These are phyloP conservation scores for Drosophila mimica DNA, from an alignment of 2,888 invertebrate species.

Conservation along the genomic window DNA sequence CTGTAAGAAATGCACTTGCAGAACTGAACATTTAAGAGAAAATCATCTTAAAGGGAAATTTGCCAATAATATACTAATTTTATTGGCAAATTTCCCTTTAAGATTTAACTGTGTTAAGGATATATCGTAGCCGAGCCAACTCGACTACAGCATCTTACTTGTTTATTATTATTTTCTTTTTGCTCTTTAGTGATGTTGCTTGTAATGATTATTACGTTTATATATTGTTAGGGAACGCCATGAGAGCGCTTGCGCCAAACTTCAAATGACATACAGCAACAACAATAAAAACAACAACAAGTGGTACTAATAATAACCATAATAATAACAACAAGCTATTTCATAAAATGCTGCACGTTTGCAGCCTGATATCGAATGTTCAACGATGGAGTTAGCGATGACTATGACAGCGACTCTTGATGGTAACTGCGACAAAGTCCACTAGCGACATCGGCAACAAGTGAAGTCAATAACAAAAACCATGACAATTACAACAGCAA, in stretches of 20 bases:
- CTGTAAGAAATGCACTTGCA: no score
- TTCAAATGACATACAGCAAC: slow-evolving; percentile 65
- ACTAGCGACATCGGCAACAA: slow-evolving; percentile 29
- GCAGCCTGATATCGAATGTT: slow-evolving; percentile 54
- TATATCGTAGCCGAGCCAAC: no score
- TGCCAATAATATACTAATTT: no score
- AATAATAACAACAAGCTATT: slow-evolving; percentile 79
- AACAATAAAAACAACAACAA: slow-evolving; percentile 30
- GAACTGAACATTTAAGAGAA: no score
- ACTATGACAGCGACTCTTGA: slow-evolving; percentile 24
- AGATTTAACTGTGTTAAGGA: no score
- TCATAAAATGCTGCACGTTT: slow-evolving; percentile 72
- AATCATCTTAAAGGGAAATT: no score
- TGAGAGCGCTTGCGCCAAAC: slow-evolving; percentile 66
- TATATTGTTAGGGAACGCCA: slow-evolving; percentile 70
- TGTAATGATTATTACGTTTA: slow-evolving; percentile 77
- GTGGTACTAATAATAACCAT: slow-evolving; percentile 77
- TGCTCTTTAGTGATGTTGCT: slow-evolving; percentile 23
- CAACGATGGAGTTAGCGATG: slow-evolving; percentile 29
- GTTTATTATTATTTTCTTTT: slow-evolving; percentile 22
- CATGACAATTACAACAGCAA: slow-evolving; percentile 26
- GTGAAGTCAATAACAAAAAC: slow-evolving; percentile 22
- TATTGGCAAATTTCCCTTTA: no score
- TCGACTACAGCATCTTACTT: no score
- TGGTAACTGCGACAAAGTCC: slow-evolving; percentile 44